Conservation (phyloP, 2,113 vertebrate genomes). For the Mungos mungo region DNA sequence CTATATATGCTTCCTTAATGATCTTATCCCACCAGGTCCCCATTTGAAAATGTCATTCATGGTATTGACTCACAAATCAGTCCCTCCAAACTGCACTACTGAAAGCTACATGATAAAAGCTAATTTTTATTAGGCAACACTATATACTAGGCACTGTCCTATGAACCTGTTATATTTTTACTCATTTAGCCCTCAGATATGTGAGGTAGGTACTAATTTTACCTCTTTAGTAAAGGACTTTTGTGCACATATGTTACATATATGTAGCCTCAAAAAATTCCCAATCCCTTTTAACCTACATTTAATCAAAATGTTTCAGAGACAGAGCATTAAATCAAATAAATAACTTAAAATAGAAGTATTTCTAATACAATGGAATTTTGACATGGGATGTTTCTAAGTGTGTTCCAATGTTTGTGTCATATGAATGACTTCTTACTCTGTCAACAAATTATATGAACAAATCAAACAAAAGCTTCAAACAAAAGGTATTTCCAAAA, state of each 20-base stretch:
- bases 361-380: neutral
- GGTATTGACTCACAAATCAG: neutral
- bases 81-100: neutral
- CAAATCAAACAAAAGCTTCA: neutral
- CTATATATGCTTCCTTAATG: neutral
- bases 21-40: neutral
- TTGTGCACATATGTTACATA: neutral
- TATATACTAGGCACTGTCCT: neutral
- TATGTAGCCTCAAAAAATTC: neutral
- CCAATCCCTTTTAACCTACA: neutral
- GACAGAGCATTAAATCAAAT: neutral
- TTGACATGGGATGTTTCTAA: neutral
- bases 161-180: neutral
- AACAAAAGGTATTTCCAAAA: neutral
- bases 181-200: neutral
- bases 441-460: neutral
- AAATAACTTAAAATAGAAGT: neutral
- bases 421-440: neutral
- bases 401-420: neutral
- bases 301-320: neutral
- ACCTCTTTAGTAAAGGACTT: neutral
- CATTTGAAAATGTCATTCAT: neutral
- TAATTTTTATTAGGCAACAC: neutral
- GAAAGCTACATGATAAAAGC: neutral
- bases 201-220: neutral